These are phyloP conservation scores for Denticeps clupeoides DNA, from an alignment of 2,797 vertebrate species.

Conservation along the genomic window DNA sequence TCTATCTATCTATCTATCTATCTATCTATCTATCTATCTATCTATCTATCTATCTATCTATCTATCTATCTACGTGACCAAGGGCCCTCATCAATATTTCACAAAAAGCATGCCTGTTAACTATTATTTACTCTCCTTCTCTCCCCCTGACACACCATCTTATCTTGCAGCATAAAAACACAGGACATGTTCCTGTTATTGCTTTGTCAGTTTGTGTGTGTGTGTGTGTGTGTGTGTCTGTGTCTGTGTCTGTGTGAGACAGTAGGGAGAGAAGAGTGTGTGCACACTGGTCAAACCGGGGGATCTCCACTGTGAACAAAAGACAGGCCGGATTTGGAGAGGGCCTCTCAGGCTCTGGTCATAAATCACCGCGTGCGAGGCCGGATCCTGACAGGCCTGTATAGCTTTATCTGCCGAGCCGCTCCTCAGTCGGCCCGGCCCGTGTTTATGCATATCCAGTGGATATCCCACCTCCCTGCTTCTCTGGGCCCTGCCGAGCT, in stretches of 20 bases:
- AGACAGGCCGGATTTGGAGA: conserved; percentile 42
- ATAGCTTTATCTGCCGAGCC: conserved; percentile 31
- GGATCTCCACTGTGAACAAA: conserved; percentile 40
- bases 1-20: too few species aligned
- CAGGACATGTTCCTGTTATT: too few species aligned
- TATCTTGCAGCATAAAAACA: too few species aligned
- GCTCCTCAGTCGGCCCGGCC: conserved; percentile 18
- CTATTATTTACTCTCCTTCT: too few species aligned
- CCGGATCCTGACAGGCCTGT: conserved; percentile 54
- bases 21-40: too few species aligned
- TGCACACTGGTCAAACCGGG: conserved; percentile 11
- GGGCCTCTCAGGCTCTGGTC: conserved; percentile 51
- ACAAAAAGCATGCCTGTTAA: too few species aligned
- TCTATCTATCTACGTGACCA: too few species aligned
- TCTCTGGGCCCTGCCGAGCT: conserved; percentile 39
- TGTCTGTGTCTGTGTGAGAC: conserved; percentile 14
- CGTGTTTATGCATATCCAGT: conserved; percentile 53
- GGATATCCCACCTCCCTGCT: conserved; percentile 15
- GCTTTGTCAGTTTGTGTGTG: neutral
- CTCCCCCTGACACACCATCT: too few species aligned
- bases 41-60: too few species aligned
- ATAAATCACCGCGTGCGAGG: conserved; percentile 55
- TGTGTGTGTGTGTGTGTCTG: neutral
- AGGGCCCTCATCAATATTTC: too few species aligned
- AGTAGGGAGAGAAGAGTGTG: neutral